Evolutionary conservation across 2,797 vertebrate genomes (phyloP), one percentile per base, ranked within the genome.

Genomic region (Melanotaenia trifasciata): DNA sequence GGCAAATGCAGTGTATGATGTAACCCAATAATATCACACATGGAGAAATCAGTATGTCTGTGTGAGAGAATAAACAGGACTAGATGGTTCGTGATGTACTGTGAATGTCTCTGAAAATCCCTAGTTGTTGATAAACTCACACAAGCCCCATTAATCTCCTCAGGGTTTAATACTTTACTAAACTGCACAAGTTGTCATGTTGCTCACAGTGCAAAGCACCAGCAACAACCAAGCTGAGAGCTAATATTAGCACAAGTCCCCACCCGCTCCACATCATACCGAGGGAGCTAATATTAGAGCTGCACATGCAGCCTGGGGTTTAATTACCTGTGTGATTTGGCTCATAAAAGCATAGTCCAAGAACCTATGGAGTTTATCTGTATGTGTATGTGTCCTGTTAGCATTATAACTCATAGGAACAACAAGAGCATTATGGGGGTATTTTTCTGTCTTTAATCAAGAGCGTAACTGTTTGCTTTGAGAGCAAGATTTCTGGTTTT

Each of bases 301-400:
- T 20, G 68, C 75, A 80, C 72, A 63, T 33, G 67, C 73, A 58
- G 78, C 28, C 80, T 64, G 33, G 57, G 79, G 64, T 87, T 92
- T 92, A 90, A 92, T 90, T 89, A 90, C 87, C 87, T 90, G 85
- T 84, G 83, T 80, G 80, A 87, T 87, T 72, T 80, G 57, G 47
- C 73, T 81, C 50, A 20, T 70, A 50, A 78, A 76, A 26, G 71
- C 47, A 59, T 14, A 9, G 35, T 30, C 38, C n/a, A 33, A 24
- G 64, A 36, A 71, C 45, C 30, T 20, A 4, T 6, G 35, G 54
- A 65, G 20, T 79, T 67, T n/a, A 60, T 75, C 35, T 33, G 3
- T 53, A 4, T 24, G 53, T 63, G 26, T 35, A 38, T 50, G 43
- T 72, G 51, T 65, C 22, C 68, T 67, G 67, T 28, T 71, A 26